Evolutionary conservation across 2,888 invertebrate species (phyloP).

Genomic region (Hypomecis punctinalis): DNA sequence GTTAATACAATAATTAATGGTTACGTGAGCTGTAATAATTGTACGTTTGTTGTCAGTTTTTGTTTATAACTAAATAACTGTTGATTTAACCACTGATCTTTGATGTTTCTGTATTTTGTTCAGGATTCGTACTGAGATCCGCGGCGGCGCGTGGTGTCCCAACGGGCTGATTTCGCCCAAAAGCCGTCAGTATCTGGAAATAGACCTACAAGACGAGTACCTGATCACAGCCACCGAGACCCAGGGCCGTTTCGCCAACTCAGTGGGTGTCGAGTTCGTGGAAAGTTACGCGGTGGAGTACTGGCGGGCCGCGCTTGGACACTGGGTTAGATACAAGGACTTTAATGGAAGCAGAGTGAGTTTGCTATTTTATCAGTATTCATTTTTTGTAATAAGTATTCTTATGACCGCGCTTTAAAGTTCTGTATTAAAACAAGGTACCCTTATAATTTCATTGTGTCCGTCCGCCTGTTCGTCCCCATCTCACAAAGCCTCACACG

Average conservation of each 20-base stretch:
- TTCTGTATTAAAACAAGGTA: too few relatives aligned
- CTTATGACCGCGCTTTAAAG: too few relatives aligned
- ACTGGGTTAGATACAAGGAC: constrained; percentile 93
- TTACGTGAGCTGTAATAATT: too few relatives aligned
- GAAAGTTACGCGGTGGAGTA: constrained; percentile 94
- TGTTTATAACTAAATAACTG: too few relatives aligned
- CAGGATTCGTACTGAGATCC: constrained; percentile 93
- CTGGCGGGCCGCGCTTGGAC: constrained; percentile 87
- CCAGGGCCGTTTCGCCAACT: constrained; percentile 96
- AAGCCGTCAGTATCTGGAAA: constrained; percentile 93
- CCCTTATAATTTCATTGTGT: too few relatives aligned
- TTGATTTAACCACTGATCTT: too few relatives aligned
- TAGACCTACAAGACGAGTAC: constrained; percentile 90
- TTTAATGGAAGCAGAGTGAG: constrained; percentile 90
- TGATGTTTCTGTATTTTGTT: too few relatives aligned
- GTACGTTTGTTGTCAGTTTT: too few relatives aligned
- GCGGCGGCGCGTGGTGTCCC: constrained; percentile 97
- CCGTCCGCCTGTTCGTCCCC: too few relatives aligned
- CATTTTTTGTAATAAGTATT: too few relatives aligned
- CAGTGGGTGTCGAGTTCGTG: constrained; percentile 95
- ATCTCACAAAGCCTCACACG: too few relatives aligned
- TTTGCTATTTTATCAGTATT: constrained; percentile 23
- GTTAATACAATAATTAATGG: too few relatives aligned
- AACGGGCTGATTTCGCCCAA: constrained; percentile 90
- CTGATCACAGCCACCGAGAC: constrained; percentile 94